A percentile compares a stretch with the other conserved stretches of the same genome.
phyloP scores from a whole-genome alignment of 2,797 vertebrate genomes.

The Enteromius radiatus region DNA sequence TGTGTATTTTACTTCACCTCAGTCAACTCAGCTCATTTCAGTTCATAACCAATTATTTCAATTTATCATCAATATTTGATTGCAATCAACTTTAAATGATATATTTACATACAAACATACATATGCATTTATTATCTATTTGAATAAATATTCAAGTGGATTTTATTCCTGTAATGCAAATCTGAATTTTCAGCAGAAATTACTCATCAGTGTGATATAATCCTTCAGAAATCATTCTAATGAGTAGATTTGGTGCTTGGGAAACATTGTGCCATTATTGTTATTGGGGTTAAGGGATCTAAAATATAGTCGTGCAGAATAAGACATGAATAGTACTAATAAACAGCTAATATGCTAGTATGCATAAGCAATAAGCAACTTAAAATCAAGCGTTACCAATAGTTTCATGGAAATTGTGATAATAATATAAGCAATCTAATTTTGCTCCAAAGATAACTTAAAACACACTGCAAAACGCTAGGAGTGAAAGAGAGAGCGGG shows the following conservation, averaged over 20 bases:
- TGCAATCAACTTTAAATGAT: background rate
- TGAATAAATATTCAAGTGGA: background rate
- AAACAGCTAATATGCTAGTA: background rate
- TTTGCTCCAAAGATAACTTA: background rate
- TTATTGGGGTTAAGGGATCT: background rate
- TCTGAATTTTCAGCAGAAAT: background rate
- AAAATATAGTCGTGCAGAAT: background rate
- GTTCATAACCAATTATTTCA: background rate
- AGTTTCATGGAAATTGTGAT: background rate
- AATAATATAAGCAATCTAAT: background rate
- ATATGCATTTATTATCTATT: background rate
- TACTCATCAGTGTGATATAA: background rate
- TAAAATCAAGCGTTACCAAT: background rate
- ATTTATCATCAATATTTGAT: background rate
- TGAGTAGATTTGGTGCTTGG: background rate
- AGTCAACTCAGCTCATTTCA: background rate
- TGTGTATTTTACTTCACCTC: background rate
- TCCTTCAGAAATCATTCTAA: background rate
- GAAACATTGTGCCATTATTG: background rate
- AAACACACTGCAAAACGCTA: background rate
- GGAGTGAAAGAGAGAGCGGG: conserved; percentile 9
- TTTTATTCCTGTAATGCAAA: background rate
- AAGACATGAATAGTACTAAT: background rate
- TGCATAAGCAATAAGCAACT: no score
- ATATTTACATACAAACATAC: background rate